A percentile compares a stretch with the other conserved stretches of the same genome.
phyloP scores from a whole-genome alignment of 2,113 vertebrate species.

The Dunckerocampus dactyliophorus region DNA sequence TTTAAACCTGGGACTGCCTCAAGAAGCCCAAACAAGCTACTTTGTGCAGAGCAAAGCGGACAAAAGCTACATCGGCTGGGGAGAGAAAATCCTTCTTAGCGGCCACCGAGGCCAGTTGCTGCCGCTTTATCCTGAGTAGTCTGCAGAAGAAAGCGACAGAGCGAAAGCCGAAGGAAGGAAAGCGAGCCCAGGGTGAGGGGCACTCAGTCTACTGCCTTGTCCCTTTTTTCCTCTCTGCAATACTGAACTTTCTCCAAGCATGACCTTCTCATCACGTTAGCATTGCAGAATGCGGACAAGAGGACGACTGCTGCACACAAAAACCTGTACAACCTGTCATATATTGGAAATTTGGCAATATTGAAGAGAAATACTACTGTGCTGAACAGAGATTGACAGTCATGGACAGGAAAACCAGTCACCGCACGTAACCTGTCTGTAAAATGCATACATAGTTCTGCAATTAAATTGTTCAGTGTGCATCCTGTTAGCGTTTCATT shows the following conservation, averaged over 20 bases:
- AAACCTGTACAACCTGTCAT: slow-evolving; percentile 34
- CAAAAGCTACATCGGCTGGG: slow-evolving; percentile 47
- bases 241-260: slow-evolving; percentile 40
- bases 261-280: slow-evolving; percentile 8
- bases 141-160: slow-evolving; percentile 42
- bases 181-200: slow-evolving; percentile 40
- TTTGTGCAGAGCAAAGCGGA: slow-evolving; percentile 33
- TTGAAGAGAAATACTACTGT: not conserved
- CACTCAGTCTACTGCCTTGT: slow-evolving; percentile 39
- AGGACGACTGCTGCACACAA: slow-evolving; percentile 12
- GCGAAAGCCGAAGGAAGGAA: slow-evolving; percentile 31
- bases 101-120: slow-evolving; percentile 52
- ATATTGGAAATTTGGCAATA: slow-evolving; percentile 38
- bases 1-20: slow-evolving; percentile 21
- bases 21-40: slow-evolving; percentile 23
- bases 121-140: slow-evolving; percentile 56
- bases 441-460: too few relatives aligned
- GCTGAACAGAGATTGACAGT: not conserved
- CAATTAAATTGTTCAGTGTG: too few relatives aligned
- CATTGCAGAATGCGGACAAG: slow-evolving; percentile 8
- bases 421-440: too few relatives aligned
- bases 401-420: not conserved
- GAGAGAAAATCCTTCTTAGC: slow-evolving; percentile 66
- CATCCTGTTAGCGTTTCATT: too few relatives aligned
- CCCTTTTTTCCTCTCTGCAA: slow-evolving; percentile 18